Conservation (phyloP, 2,113 vertebrate genomes). For the Poicephalus meyeri region DNA sequence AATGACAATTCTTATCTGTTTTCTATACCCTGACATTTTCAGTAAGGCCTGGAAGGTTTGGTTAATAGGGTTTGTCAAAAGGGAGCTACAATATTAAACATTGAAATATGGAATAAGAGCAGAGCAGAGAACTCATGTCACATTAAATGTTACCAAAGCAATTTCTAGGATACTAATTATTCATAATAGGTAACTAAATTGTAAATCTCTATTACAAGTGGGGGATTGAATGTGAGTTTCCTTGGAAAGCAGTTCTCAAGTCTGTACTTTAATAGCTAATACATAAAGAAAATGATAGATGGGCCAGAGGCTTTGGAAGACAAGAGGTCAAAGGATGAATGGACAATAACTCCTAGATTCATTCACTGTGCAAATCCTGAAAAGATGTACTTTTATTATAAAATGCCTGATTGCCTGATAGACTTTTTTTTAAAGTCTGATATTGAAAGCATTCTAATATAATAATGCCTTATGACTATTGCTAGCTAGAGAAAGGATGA, state of each 20-base stretch:
- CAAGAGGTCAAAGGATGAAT: slow-evolving; percentile 53
- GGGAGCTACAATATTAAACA: slow-evolving; percentile 13
- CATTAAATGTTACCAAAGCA: slow-evolving; percentile 62
- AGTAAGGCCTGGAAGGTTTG: slow-evolving; percentile 50
- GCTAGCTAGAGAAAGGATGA: neutral
- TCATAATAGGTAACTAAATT: slow-evolving; percentile 68
- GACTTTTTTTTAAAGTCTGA: neutral
- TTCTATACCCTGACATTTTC: slow-evolving; percentile 43
- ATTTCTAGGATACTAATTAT: slow-evolving; percentile 68
- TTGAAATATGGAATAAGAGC: slow-evolving; percentile 60
- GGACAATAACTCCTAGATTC: slow-evolving; percentile 24
- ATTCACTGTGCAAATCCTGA: slow-evolving; percentile 27
- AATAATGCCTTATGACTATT: neutral
- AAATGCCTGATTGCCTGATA: neutral
- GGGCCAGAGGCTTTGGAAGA: slow-evolving; percentile 39
- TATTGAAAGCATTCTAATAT: neutral
- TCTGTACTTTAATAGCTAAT: slow-evolving; percentile 33
- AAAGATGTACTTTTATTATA: slow-evolving; percentile 30
- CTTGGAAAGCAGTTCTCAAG: slow-evolving; percentile 30
- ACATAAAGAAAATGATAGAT: slow-evolving; percentile 11
- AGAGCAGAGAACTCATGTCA: slow-evolving; percentile 14
- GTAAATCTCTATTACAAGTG: slow-evolving; percentile 58
- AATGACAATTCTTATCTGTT: slow-evolving; percentile 34
- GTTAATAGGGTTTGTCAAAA: slow-evolving; percentile 59
- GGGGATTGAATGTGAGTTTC: neutral